Evolutionary conservation across 2,113 vertebrate species (phyloP), one percentile per base, ranked within the genome.

Genomic region (Cinclus mexicanus): DNA sequence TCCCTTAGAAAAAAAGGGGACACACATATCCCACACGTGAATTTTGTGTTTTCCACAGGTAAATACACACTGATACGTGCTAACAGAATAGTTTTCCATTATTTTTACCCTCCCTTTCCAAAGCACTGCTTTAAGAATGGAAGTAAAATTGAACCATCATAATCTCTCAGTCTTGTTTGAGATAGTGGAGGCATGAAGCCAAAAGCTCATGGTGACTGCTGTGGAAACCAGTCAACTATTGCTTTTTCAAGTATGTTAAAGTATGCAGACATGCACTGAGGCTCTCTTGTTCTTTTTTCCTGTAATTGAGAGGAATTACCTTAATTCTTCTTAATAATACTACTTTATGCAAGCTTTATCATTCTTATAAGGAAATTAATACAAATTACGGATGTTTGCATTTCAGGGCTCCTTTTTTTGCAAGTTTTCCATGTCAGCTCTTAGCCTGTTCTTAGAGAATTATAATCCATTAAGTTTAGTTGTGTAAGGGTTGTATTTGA

Each of bases 1-100:
- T 69, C 23, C 71, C 12, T 35, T 77, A 25, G 57, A n/a, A 47
- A 9, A 42, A 49, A 23, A 4, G 3, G 8, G 3, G 3, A 4
- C 2, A 13, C 10, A 7, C 1, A 10, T 2, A 14, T 17, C 6
- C 21, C 53, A 26, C 6, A 11, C 10, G 26, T 1, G 1, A 75
- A 33, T 63, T 42, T 78, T 75, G 29, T 0, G 0, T 70, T 90
- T 90, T 90, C 42, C 13, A 4, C 0, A 0, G 37, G 31, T 60
- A 83, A 83, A 56, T 95, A 39, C 17, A 21, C 26, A 25, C 7
- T 60, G 50, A 64, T 7, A 9, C 6, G 6, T 44, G 11, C 47
- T 81, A 74, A 46, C 33, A 69, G 55, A 90, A 69, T 21, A 61
- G 14, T 47, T 91, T 67, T 41, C 4, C 2, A 1, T 59, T 33